A percentile compares a stretch with the other conserved stretches of the same genome.
phyloP scores from a whole-genome alignment of 1,140 invertebrate genomes.

The Reticulitermes speratus region DNA sequence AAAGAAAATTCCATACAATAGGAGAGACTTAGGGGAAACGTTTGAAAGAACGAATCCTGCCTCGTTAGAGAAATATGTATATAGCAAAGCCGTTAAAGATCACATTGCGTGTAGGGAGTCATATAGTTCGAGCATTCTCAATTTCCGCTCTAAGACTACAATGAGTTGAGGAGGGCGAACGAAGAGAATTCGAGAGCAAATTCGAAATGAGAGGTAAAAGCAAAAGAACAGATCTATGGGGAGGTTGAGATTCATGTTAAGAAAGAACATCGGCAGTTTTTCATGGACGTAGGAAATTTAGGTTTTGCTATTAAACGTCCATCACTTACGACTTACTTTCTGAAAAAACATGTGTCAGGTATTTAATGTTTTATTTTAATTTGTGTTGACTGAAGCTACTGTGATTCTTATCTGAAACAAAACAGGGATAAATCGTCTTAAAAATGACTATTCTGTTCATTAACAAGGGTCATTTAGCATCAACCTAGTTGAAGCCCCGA shows the following conservation, averaged over 20 bases:
- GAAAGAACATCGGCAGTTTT: not conserved
- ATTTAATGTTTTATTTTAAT: not conserved
- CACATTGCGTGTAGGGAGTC: constrained; percentile 7
- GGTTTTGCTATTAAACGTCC: not conserved
- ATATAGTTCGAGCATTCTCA: constrained; percentile 8
- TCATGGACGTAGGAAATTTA: not conserved
- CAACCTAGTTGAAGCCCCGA: not conserved
- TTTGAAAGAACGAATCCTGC: not conserved
- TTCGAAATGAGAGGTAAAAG: not conserved
- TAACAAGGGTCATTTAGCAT: not conserved
- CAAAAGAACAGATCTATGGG: not conserved
- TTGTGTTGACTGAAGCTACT: not conserved
- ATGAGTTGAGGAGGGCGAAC: not conserved
- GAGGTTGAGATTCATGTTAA: not conserved
- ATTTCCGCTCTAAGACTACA: not conserved
- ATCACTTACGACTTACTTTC: not conserved
- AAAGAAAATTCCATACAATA: not conserved
- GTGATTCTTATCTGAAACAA: not conserved
- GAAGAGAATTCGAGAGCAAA: not conserved
- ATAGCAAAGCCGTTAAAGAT: not conserved
- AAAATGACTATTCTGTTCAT: no score
- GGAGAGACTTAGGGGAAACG: not conserved
- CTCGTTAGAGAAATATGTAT: not conserved
- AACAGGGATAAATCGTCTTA: no score
- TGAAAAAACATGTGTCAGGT: not conserved